Evolutionary conservation across 2,113 vertebrate genomes (phyloP).

Genomic region (Dipodomys spectabilis): DNA sequence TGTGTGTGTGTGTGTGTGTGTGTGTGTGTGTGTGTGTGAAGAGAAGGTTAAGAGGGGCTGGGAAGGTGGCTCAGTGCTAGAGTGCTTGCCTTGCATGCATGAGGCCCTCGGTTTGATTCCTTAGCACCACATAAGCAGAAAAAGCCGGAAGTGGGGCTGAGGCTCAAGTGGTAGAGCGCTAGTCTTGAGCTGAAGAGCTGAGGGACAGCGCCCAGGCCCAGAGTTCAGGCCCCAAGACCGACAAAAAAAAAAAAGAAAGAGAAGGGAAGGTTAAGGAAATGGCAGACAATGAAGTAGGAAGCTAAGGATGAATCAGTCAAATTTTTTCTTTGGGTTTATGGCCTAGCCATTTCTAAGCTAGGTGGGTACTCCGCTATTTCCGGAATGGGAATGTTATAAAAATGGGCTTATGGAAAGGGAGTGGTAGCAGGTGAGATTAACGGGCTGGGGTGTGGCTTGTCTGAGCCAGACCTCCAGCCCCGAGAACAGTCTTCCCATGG

Average conservation of each 20-base stretch:
- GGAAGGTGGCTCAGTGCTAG: too few relatives aligned
- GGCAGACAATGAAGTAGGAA: slow-evolving; percentile 36
- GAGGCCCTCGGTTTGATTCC: too few relatives aligned
- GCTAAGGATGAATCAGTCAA: slow-evolving; percentile 27
- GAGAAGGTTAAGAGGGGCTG: neutral
- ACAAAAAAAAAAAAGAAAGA: neutral
- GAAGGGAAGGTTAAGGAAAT: slow-evolving; percentile 25
- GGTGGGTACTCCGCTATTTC: neutral
- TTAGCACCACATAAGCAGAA: too few relatives aligned
- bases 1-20: too few relatives aligned
- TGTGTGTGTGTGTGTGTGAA: neutral
- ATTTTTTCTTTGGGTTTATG: slow-evolving; percentile 32
- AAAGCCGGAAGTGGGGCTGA: too few relatives aligned
- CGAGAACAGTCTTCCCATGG: neutral
- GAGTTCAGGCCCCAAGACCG: too few relatives aligned
- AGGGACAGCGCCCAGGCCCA: too few relatives aligned
- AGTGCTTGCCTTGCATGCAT: too few relatives aligned
- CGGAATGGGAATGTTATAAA: neutral
- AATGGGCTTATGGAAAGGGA: neutral
- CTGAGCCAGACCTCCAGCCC: neutral
- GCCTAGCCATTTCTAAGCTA: neutral
- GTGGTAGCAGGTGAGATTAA: neutral
- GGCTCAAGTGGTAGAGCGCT: too few relatives aligned
- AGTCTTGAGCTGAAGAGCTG: too few relatives aligned
- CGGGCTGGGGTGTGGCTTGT: neutral